Conservation (phyloP, 2,888 invertebrate genomes). For the Helobdella robusta region DNA sequence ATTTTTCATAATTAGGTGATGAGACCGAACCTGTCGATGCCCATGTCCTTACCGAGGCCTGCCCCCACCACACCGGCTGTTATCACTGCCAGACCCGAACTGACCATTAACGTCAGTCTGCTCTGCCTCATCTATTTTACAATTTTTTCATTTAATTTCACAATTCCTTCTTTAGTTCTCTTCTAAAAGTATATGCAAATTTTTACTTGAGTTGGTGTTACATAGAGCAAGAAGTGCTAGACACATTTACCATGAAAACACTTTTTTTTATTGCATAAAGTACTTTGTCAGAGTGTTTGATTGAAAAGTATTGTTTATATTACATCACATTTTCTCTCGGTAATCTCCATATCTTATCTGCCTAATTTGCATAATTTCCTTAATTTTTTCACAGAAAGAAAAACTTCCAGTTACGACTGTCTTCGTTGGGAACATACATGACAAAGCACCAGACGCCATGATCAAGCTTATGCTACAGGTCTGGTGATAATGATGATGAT, state of each 20-base stretch:
- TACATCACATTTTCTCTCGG: neutral
- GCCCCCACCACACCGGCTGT: constrained; percentile 36
- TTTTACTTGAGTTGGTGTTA: too few relatives aligned
- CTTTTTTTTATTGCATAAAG: neutral
- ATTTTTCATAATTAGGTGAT: constrained; percentile 36
- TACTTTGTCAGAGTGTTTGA: neutral
- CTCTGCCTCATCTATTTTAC: neutral
- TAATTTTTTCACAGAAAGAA: constrained; percentile 35
- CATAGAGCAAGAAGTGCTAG: too few relatives aligned
- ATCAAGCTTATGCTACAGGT: constrained; percentile 73
- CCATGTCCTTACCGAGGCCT: neutral
- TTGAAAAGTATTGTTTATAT: too few relatives aligned
- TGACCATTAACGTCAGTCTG: constrained; percentile 37
- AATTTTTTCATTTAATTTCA: neutral
- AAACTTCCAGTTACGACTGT: constrained; percentile 85
- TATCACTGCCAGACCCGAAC: neutral
- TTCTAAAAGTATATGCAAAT: too few relatives aligned
- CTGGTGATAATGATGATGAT: too few relatives aligned
- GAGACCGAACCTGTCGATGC: constrained; percentile 18
- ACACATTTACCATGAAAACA: neutral
- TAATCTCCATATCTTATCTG: neutral
- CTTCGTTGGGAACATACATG: constrained; percentile 92
- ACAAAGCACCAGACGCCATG: constrained; percentile 87
- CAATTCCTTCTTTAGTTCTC: neutral
- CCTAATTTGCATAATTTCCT: neutral